Percentiles rank a stretch among this genome's conserved stretches.
Evolutionary conservation across 2,113 vertebrate species (phyloP).

Genomic region (Dasypus novemcinctus): DNA sequence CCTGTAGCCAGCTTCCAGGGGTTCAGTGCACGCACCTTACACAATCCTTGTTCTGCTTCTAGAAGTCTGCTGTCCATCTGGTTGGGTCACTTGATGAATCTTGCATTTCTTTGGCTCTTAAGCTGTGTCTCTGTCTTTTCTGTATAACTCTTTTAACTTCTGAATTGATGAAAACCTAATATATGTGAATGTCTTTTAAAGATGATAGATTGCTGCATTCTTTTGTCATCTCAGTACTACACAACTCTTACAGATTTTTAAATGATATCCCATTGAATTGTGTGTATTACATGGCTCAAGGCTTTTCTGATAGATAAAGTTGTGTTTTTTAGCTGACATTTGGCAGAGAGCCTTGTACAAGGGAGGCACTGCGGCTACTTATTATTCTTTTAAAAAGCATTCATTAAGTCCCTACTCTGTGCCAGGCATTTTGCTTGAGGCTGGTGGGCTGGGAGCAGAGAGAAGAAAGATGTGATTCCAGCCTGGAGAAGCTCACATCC

Average conservation of each 20-base stretch:
- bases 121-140: background rate
- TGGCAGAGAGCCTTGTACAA: background rate
- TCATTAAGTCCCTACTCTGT: background rate
- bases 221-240: rapidly evolving
- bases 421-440: background rate
- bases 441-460: background rate
- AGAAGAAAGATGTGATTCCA: background rate
- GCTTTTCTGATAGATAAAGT: background rate
- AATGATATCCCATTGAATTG: background rate
- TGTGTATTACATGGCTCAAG: background rate
- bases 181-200: rapidly evolving
- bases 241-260: no score
- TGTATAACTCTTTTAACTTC: background rate
- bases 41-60: background rate
- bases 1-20: background rate
- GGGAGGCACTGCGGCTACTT: background rate
- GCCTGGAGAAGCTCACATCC: background rate
- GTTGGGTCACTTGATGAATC: background rate
- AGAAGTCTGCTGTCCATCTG: rapidly evolving
- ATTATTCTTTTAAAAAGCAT: background rate
- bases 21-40: rapidly evolving
- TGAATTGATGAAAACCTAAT: background rate
- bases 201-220: rapidly evolving
- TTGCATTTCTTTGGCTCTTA: background rate
- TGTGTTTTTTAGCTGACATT: background rate